Base-by-base conservation (phyloP, 1,140 invertebrate species). In the Trachelipus rathkii region DNA sequence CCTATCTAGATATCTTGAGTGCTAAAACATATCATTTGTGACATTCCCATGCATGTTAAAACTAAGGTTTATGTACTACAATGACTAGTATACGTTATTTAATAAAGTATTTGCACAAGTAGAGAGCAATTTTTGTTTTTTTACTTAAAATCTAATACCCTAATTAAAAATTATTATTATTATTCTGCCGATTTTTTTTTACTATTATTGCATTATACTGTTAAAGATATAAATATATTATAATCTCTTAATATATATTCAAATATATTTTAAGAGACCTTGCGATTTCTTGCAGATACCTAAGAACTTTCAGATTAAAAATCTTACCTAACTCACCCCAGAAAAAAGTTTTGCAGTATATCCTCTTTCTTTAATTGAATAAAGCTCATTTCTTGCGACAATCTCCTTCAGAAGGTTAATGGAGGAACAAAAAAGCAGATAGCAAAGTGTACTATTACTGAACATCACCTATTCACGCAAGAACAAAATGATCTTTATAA, bases 371-470 rank as follows among this genome's bases (percentile, higher is more conserved):
- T 60, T 60, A 60, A 19, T 15, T 15, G 50, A 60, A 60, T 60
- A 60, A 60, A 60, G 11, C 50, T 60, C 50, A 60, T 60, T 60
- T 19, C 50, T 60, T 60, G 50, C 50, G 11, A 60, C 50, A 60
- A 60, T 60, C 19, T 60, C 50, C 19, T 60, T 60, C 50, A 60
- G 50, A 15, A 60, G 50, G 50, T 60, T 60, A 60, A 60, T 19
- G 50, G 50, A 60, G 19, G 50, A 60, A 60, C 50, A 60, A 60
- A 60, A 60, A 60, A 60, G 50, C 50, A 60, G 50, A 19, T 60
- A 60, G 19, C 50, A 60, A 13, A 60, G 50, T 15, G 50, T 60
- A 60, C 50, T 19, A 60, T 60, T 60, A 60, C 50, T 19, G 50
- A 60, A 19, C 11, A 13, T 60, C 11, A 60, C 50, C 50, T 60